Evolutionary conservation across 2,888 invertebrate genomes (phyloP), one percentile per base, ranked within the genome.

Genomic region (Drosophila macrothrix): DNA sequence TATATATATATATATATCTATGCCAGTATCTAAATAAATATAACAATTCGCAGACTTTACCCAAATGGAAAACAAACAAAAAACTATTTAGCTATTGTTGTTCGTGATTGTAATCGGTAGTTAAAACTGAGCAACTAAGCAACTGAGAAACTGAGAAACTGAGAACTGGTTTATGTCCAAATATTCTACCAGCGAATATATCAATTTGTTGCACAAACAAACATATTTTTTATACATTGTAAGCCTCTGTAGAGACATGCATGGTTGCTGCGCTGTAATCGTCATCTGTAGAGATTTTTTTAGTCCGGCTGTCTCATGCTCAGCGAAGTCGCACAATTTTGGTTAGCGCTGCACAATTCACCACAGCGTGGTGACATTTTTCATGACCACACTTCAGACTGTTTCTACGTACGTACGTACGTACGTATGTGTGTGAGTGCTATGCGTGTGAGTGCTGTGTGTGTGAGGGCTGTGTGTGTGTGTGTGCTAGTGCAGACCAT

Each of bases 331-430:
- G 62, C 54, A 79, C 50, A 54, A 46, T 70, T 70, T 54, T 37
- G n/a, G 46, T 61, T 53, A 71, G 19, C 65, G 65, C 65, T 76
- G 50, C 58, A 41, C 58, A 70, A 64, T 73, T 79, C 84, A 88
- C 84, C 84, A 88, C 79, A 55, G 46, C 43, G 80, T 74, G 74
- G 73, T 74, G 73, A 84, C 76, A 63, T 74, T 78, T 73, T 78
- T 73, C 64, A 78, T 74, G 67, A 73, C 73, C 58, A 73, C 78
- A 67, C 67, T 58, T 67, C 39, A 46, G n/a, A 39, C 28, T 28
- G 56, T 39, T 35, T 28, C 31, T 52, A 10, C 52, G 29, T 54
- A 39, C 54, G 29, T 60, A 41, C 28, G 43, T 60, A 58, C 37
- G 29, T 46, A 35, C 19, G 22, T 64, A 7, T 49, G 50, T 33